Percentiles rank a stretch among this genome's conserved stretches.
These are phyloP conservation scores for Pseudomyrmex flavicornis DNA, from an alignment of 1,140 invertebrate genomes.

Conservation along the genomic window DNA sequence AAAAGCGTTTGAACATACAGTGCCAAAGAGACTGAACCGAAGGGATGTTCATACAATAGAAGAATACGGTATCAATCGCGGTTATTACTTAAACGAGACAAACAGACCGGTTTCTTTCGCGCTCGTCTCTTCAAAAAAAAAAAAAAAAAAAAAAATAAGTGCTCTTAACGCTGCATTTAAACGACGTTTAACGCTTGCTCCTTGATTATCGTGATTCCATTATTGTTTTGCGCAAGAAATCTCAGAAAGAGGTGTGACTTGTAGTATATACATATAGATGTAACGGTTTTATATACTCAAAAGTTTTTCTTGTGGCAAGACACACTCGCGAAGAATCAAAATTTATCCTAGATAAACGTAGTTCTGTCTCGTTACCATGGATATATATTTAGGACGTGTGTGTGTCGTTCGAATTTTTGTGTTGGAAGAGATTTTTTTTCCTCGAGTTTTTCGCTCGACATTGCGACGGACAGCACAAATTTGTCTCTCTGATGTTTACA, in stretches of 20 bases:
- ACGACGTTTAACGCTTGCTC: constrained; percentile 48
- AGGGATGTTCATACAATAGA: constrained; percentile 13
- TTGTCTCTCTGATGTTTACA: no score
- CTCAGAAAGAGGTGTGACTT: no score
- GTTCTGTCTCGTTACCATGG: not conserved
- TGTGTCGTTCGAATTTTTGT: not conserved
- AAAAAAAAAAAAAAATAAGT: constrained; percentile 51
- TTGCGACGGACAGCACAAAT: not conserved
- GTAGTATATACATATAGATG: no score
- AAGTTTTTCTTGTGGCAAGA: constrained; percentile 15
- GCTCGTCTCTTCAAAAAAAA: constrained; percentile 34
- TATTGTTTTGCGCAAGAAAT: constrained; percentile 45
- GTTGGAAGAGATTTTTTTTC: not conserved
- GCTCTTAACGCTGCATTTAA: constrained; percentile 68
- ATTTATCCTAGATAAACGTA: constrained; percentile 9
- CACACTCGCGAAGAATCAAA: constrained; percentile 42
- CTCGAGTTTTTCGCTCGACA: not conserved
- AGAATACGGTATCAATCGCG: constrained; percentile 28
- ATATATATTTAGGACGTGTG: not conserved
- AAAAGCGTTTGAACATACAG: constrained; percentile 23
- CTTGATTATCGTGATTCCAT: constrained; percentile 21
- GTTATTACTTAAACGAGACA: constrained; percentile 59
- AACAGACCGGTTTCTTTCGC: constrained; percentile 50
- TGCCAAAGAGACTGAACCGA: constrained; percentile 66
- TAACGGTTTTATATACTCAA: not conserved